Base-by-base conservation (phyloP, 1,140 invertebrate species). In the Melipona quadrifasciata region DNA sequence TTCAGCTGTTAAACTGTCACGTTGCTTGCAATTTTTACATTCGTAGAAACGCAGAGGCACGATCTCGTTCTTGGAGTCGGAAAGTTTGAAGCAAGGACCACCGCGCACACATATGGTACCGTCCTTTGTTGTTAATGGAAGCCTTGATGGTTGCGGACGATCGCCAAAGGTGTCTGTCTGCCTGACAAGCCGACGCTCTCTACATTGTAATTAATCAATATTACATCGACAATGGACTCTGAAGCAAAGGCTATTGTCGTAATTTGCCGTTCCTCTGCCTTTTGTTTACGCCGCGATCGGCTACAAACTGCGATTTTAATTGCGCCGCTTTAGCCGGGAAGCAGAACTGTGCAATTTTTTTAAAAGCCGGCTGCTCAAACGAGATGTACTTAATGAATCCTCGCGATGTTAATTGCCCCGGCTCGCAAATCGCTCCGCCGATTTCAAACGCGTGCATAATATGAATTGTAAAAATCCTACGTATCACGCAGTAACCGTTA, bases 161-260 rank as follows among this genome's bases (percentile, higher is more conserved):
- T 82, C 71, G 79, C 71, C 84, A 79, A 75, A 85, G 71, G 78
- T 85, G 79, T 82, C 84, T 68, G 84, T 64, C 79, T 53, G 61
- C 39, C 61, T 75, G 84, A 81, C 79, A 67, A 57, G 70, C 68
- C 76, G 39, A 31, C 79, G 65, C 84, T 84, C 77, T 75, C 65
- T 67, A 58, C 70, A 88, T 89, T 74, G 81, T 79, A 93, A 93
- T 93, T 93, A 93, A 93, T 93, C 92, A 93, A 93, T 91, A 93
- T 93, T 93, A 93, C 91, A 90, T 90, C 90, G 90, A 92, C 91
- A 93, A 93, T 93, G 85, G 90, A 82, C 76, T 86, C 79, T 64
- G 58, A 85, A 87, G 87, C 89, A 88, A 61, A 47, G 80, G 79
- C 87, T 87, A 92, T 92, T 92, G 92, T 93, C 92, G 91, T 88